phyloP scores from a whole-genome alignment of 2,888 invertebrate genomes.

The Smittia sp. region DNA sequence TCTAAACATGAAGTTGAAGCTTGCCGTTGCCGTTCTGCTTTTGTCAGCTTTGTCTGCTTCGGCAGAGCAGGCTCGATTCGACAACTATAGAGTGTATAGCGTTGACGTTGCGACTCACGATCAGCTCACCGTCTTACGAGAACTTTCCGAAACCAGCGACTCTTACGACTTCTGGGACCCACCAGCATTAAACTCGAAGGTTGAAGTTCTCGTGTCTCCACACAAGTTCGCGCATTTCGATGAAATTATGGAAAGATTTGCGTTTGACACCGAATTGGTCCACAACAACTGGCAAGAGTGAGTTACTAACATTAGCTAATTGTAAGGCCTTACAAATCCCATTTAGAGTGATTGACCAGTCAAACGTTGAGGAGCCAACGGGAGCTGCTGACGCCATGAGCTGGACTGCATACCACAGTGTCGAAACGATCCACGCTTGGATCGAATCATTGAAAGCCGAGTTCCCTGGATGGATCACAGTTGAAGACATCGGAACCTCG shows the following conservation, averaged over 20 bases:
- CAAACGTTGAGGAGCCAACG: neutral
- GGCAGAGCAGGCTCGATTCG: conserved; percentile 47
- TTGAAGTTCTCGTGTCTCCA: conserved; percentile 64
- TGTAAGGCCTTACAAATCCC: too few relatives aligned
- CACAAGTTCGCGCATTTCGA: conserved; percentile 54
- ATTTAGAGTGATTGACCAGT: too few relatives aligned
- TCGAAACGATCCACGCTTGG: neutral
- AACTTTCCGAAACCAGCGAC: conserved; percentile 13
- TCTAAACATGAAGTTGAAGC: neutral
- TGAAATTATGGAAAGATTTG: conserved; percentile 45
- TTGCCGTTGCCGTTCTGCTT: neutral
- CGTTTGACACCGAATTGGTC: conserved; percentile 44
- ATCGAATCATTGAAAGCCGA: neutral
- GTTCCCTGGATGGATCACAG: neutral
- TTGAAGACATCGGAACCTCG: conserved; percentile 49
- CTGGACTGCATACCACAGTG: neutral
- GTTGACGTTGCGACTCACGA: conserved; percentile 42
- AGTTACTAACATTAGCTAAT: too few relatives aligned
- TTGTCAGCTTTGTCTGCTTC: neutral
- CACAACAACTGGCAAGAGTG: conserved; percentile 62
- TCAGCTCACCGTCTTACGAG: neutral
- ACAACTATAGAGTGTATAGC: conserved; percentile 49
- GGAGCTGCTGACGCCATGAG: neutral
- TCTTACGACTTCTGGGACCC: conserved; percentile 42
- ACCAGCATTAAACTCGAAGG: conserved; percentile 49